Conservation (phyloP, 2,797 vertebrate genomes). For the Scleropages formosus region DNA sequence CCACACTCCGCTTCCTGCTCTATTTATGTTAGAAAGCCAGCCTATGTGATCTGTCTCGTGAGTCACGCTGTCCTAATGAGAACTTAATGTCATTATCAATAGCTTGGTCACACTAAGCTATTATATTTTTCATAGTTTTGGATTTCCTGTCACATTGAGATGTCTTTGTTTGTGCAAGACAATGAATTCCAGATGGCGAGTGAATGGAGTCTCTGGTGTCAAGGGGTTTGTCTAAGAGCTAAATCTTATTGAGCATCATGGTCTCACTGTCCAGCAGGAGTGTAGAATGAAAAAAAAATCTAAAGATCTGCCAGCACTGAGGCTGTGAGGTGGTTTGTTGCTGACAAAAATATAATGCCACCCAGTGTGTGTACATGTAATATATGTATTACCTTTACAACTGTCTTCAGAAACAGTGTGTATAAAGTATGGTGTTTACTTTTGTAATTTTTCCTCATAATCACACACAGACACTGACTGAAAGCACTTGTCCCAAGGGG, state of each 20-base stretch:
- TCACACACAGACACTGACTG: no score
- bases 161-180: neutral
- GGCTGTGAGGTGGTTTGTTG: no score
- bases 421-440: no score
- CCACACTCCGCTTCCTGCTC: neutral
- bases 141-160: neutral
- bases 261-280: no score
- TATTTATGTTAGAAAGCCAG: slow-evolving; percentile 22
- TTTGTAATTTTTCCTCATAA: no score
- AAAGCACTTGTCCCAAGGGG: no score
- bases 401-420: no score
- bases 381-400: neutral
- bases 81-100: neutral
- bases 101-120: neutral
- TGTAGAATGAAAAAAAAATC: neutral
- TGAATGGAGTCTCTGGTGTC: neutral
- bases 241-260: neutral
- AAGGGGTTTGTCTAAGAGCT: neutral
- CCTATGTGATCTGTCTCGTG: slow-evolving; percentile 18
- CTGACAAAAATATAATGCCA: no score
- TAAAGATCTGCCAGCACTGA: neutral
- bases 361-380: neutral
- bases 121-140: neutral
- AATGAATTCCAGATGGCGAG: neutral
- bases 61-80: slow-evolving; percentile 7